phyloP scores from a whole-genome alignment of 1,140 invertebrate genomes.

The Seison nebaliae region DNA sequence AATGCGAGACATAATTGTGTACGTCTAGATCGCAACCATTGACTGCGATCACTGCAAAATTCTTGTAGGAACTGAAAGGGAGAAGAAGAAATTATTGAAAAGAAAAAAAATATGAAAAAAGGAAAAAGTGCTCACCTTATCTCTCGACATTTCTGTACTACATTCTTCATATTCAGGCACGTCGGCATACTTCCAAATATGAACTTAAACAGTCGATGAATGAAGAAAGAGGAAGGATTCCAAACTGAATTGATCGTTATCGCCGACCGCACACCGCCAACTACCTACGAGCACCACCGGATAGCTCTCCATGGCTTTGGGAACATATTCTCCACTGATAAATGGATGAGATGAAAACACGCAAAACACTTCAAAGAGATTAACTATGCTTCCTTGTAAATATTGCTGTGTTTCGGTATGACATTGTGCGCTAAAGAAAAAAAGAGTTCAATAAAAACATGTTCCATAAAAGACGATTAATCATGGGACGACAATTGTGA shows the following conservation, averaged over 20 bases:
- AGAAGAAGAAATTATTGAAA: constrained; percentile 3
- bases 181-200: constrained; percentile 70
- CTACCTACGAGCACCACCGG: constrained; percentile 30
- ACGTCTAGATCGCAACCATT: no score
- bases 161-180: constrained; percentile 58
- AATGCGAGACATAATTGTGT: constrained; percentile 34
- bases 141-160: constrained; percentile 41
- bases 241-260: constrained; percentile 59
- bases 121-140: constrained; percentile 34
- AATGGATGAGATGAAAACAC: constrained; percentile 5
- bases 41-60: no score
- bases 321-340: constrained; percentile 47
- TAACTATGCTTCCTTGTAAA: constrained; percentile 68
- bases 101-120: constrained; percentile 1
- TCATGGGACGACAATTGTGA: no score
- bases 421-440: constrained; percentile 48
- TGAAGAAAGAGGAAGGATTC: not conserved
- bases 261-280: constrained; percentile 58
- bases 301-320: constrained; percentile 45
- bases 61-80: constrained; percentile 19
- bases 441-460: not conserved
- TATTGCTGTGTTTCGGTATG: constrained; percentile 50
- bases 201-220: constrained; percentile 31
- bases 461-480: no score
- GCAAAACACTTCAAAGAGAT: constrained; percentile 17